Percentiles rank a stretch among this genome's conserved stretches.
Conservation (phyloP, 2,888 invertebrate species). For the Sturmia bella region DNA sequence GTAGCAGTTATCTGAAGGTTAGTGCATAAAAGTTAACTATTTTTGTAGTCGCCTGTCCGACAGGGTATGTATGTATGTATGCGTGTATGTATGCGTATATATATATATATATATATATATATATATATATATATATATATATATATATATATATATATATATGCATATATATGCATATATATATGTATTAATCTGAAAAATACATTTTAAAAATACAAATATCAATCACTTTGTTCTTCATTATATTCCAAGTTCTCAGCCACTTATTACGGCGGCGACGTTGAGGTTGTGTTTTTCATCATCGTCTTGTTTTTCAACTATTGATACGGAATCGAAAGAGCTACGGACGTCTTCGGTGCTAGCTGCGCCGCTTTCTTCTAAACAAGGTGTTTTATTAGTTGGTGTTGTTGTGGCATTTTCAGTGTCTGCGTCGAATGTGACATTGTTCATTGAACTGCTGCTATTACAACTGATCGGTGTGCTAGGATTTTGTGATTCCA, state of each 20-base stretch:
- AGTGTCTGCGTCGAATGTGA: constrained; percentile 56
- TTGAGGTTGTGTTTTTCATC: constrained; percentile 70
- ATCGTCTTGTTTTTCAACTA: constrained; percentile 72
- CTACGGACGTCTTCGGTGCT: constrained; percentile 50
- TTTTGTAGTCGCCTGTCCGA: no score
- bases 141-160: constrained; percentile 40
- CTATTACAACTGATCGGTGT: constrained; percentile 60
- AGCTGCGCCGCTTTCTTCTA: constrained; percentile 58
- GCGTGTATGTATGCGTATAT: constrained; percentile 22
- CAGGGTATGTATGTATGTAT: constrained; percentile 33
- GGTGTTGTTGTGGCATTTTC: constrained; percentile 51
- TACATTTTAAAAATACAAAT: constrained; percentile 52
- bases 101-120: constrained; percentile 42
- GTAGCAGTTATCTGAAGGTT: no score
- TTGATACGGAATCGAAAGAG: constrained; percentile 62
- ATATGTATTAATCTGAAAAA: constrained; percentile 52
- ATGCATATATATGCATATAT: not conserved
- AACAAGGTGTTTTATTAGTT: constrained; percentile 53
- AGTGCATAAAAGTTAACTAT: no score
- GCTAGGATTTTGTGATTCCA: constrained; percentile 71
- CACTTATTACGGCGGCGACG: constrained; percentile 45
- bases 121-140: constrained; percentile 41
- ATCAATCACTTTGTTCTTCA: constrained; percentile 39
- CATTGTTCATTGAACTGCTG: constrained; percentile 26
- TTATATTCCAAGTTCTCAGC: constrained; percentile 37